Conservation (phyloP, 1,140 invertebrate species). For the Saxidomus purpurata region DNA sequence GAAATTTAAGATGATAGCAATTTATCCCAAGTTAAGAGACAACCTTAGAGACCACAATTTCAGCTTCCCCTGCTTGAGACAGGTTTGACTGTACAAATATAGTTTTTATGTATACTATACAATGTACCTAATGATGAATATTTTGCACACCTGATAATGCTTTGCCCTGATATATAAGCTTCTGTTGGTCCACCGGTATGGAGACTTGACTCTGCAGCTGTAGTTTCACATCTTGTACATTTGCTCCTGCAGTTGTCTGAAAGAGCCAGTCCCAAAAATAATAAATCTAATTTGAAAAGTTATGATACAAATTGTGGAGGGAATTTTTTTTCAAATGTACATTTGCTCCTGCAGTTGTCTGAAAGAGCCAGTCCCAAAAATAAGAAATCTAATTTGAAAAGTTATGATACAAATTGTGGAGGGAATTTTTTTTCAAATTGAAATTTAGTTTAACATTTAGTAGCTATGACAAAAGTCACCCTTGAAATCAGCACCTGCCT, state of each 20-base stretch:
- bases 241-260: slow-evolving; percentile 77
- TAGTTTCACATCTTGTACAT: slow-evolving; percentile 82
- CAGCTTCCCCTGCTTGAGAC: too few relatives aligned
- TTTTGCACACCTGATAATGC: slow-evolving; percentile 81
- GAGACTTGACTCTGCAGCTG: slow-evolving; percentile 82
- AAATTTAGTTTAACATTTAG: too few relatives aligned
- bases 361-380: slow-evolving; percentile 27
- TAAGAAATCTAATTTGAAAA: background rate
- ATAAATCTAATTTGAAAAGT: background rate
- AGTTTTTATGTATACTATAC: too few relatives aligned
- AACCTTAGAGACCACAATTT: too few relatives aligned
- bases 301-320: too few relatives aligned
- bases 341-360: slow-evolving; percentile 77
- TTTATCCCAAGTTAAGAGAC: too few relatives aligned
- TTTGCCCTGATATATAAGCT: slow-evolving; percentile 85
- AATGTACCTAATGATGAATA: too few relatives aligned
- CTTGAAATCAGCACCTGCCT: too few relatives aligned
- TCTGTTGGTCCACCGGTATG: slow-evolving; percentile 84
- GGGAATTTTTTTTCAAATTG: background rate
- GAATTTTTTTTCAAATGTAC: slow-evolving; percentile 63
- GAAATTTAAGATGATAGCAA: too few relatives aligned
- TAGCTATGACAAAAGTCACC: too few relatives aligned
- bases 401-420: too few relatives aligned
- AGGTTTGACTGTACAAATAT: too few relatives aligned
- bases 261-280: slow-evolving; percentile 24